These are phyloP conservation scores for Leucania comma DNA, from an alignment of 2,888 invertebrate genomes.

Conservation along the genomic window DNA sequence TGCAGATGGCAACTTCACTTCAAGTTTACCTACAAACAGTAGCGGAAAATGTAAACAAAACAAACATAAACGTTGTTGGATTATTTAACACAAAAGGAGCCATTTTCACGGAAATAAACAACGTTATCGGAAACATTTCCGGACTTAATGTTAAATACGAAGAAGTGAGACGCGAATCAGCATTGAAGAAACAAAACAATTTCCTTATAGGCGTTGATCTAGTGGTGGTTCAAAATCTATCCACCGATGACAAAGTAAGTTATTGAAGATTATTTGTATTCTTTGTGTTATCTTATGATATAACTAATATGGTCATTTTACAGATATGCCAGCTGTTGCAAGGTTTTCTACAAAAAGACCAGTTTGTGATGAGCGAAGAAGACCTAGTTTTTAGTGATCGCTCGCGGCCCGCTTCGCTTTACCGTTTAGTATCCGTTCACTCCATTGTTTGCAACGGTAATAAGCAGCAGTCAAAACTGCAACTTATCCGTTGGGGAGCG, in stretches of 20 bases:
- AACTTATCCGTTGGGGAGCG: conserved; percentile 59
- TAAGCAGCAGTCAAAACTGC: conserved; percentile 46
- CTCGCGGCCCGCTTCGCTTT: conserved; percentile 35
- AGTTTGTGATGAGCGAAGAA: conserved; percentile 60
- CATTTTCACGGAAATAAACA: conserved; percentile 54
- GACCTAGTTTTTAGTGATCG: background rate
- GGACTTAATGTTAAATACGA: conserved; percentile 54
- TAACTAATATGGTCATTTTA: background rate
- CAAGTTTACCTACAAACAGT: conserved; percentile 67
- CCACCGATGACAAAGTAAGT: conserved; percentile 58
- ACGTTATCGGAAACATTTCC: conserved; percentile 31
- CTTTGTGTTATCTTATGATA: background rate
- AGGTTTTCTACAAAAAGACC: conserved; percentile 41
- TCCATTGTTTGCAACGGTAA: conserved; percentile 21
- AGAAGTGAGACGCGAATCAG: conserved; percentile 31
- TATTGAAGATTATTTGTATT: background rate
- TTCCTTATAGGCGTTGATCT: conserved; percentile 51
- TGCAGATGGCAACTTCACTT: conserved; percentile 59
- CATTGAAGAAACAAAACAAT: conserved; percentile 20
- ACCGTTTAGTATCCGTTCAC: conserved; percentile 53
- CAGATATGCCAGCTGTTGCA: conserved; percentile 57
- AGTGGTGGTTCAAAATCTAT: conserved; percentile 62
- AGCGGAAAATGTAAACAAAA: conserved; percentile 66
- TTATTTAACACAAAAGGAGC: conserved; percentile 33
- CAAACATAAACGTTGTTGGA: conserved; percentile 57